Base-by-base conservation (phyloP, 2,888 invertebrate species). In the Cephus nigrinus region DNA sequence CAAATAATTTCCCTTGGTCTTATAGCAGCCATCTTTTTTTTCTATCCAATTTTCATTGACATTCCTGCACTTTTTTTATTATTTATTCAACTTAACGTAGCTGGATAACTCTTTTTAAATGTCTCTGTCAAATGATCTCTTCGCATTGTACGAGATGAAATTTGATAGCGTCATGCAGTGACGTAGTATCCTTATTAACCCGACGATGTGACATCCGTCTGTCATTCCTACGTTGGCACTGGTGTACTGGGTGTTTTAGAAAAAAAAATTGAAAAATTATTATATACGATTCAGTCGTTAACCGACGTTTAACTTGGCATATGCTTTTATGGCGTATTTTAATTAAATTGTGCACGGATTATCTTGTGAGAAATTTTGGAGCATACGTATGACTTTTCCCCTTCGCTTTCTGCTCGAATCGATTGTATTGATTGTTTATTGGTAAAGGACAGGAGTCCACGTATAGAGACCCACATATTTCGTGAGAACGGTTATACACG, bases 111-210 rank as follows among this genome's bases (percentile, higher is more conserved):
- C 1, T 40, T 40, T 40, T 1, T 4, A 40, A 40, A 40, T 15
- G 40, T 15, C 40, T 5, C 40, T 5, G 15, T 15, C 5, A 23
- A 55, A 23, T 2, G 55, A 55, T 23, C 55, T 55, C 55, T 40
- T 36, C 15, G 23, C 55, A 71, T 71, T 71, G 15, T 15, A 30
- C 31, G 31, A 33, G 33, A 81, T 82, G 84, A 86, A 68, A 81
- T 75, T 69, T 77, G 81, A 81, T 80, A 76, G 80, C 78, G 74
- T 74, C 74, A 74, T 33, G 80, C 80, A 76, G 82, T 88, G 87
- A 87, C 87, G 87, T 79, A 75, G 86, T 86, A 87, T 88, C 88
- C 88, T 88, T 86, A 88, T 88, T 88, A 88, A 87, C 84, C 81
- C 84, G 83, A 81, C 83, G 84, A 77, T 80, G 81, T 83, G 80